Evolutionary conservation across 2,797 vertebrate genomes (phyloP), one percentile per base, ranked within the genome.

Genomic region (Liparis tanakae): DNA sequence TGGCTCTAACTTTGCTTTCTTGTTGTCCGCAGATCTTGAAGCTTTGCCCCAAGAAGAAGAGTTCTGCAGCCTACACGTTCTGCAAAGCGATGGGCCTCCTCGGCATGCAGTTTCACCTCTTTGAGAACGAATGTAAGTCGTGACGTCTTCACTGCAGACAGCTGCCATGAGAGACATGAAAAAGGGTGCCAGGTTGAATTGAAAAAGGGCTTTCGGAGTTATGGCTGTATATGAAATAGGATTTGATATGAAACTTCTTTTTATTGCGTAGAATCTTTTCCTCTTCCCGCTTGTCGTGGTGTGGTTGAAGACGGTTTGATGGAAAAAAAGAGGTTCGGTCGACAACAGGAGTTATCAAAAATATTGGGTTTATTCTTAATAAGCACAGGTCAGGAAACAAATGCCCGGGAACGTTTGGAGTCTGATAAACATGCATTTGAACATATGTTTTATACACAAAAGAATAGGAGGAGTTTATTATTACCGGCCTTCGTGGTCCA

Each of bases 41-140:
- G 92, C 95, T 99, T 76, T 99, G 98, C 88, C 98, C 98, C 36
- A 99, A 99, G 94, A 99, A 98, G 95, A 99, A 98, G 89, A 98
- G 96, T 60, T 95, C 97, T 12, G 98, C 97, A n/a, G 98, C 98
- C 0, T 99, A 99, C 84, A 99, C 96, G 0, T 99, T 99, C 91
- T 99, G 97, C 94, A 98, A 97, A 93, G 96, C 97, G 0, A 95
- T 98, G 3, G 96, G 97, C 58, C 94, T 99, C n/a, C 92, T 99
- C 57, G 98, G 97, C 72, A 97, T 99, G 96, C 97, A 99, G 92
- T 98, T 97, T 86, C 97, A 98, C 81, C 95, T 99, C 79, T 99
- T 98, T 90, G 97, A 99, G 90, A 99, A 98, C 12, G 97, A 99
- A 87, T 97, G 98, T 99, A 92, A 96, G 97, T 93, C 43, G 46